phyloP scores from a whole-genome alignment of 2,113 vertebrate species.

The Hassar affinis region DNA sequence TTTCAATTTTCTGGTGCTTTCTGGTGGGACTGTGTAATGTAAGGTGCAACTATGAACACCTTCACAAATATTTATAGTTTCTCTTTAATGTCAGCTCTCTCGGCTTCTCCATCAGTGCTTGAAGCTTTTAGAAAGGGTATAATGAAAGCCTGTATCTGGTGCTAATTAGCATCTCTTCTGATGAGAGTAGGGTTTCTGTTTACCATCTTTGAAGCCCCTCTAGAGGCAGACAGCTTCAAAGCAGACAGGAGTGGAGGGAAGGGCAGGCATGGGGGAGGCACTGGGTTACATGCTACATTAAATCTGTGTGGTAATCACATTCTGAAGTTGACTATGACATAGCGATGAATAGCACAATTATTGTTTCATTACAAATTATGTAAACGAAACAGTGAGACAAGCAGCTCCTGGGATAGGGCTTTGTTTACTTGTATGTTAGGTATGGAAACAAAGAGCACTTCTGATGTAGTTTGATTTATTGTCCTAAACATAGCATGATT shows the following conservation, averaged over 20 bases:
- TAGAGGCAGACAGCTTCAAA: slow-evolving; percentile 22
- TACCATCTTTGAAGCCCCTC: background rate
- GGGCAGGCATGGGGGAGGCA: background rate
- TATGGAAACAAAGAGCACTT: background rate
- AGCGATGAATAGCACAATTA: background rate
- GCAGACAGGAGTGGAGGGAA: slow-evolving; percentile 24
- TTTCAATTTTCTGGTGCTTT: no score
- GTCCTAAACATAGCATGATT: background rate
- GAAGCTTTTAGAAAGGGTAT: slow-evolving; percentile 16
- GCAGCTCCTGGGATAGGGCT: background rate
- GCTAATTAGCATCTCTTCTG: slow-evolving; percentile 45
- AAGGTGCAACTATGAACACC: background rate
- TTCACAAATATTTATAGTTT: background rate
- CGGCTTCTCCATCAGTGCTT: background rate
- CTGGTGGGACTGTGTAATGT: background rate
- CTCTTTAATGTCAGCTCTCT: background rate
- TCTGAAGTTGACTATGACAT: slow-evolving; percentile 6
- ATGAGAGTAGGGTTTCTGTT: slow-evolving; percentile 37
- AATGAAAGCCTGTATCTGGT: slow-evolving; percentile 30
- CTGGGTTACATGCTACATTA: background rate
- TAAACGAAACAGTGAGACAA: background rate
- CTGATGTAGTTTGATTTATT: background rate
- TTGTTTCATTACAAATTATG: background rate
- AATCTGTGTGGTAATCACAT: slow-evolving; percentile 6
- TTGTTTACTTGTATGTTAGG: background rate